phyloP scores from a whole-genome alignment of 2,797 vertebrate species.

The Tenualosa ilisha region DNA sequence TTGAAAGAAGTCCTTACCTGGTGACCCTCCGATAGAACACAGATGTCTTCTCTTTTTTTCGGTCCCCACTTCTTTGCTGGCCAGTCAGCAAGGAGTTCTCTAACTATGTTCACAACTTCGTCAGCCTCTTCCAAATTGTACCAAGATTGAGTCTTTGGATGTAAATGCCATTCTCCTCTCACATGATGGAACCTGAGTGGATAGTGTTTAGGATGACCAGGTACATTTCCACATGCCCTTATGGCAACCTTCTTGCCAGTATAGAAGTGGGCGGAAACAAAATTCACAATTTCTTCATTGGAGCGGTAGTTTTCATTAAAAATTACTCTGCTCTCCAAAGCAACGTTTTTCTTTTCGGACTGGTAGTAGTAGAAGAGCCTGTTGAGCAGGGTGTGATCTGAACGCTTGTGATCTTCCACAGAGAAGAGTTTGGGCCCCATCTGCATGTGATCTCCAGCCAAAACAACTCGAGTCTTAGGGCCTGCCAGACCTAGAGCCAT shows the following conservation, averaged over 20 bases:
- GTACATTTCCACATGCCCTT: slow-evolving; percentile 75
- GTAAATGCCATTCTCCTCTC: slow-evolving; percentile 71
- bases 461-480: slow-evolving; percentile 76
- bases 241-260: slow-evolving; percentile 77
- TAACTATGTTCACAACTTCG: slow-evolving; percentile 76
- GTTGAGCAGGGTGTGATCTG: slow-evolving; percentile 81
- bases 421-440: slow-evolving; percentile 86
- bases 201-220: slow-evolving; percentile 69
- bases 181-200: slow-evolving; percentile 84
- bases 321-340: slow-evolving; percentile 78
- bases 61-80: slow-evolving; percentile 75
- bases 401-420: slow-evolving; percentile 67
- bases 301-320: slow-evolving; percentile 91
- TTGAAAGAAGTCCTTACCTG: slow-evolving; percentile 73
- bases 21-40: slow-evolving; percentile 82
- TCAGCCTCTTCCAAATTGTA: slow-evolving; percentile 75
- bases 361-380: slow-evolving; percentile 88
- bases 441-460: slow-evolving; percentile 95
- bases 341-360: slow-evolving; percentile 67
- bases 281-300: slow-evolving; percentile 82
- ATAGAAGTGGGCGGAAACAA: slow-evolving; percentile 87
- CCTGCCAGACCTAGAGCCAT: slow-evolving; percentile 79
- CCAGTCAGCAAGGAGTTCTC: slow-evolving; percentile 74
- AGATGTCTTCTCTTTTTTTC: slow-evolving; percentile 71
- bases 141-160: slow-evolving; percentile 77